Evolutionary conservation across 2,113 vertebrate genomes (phyloP).

Genomic region (Gasterosteus nipponicus): DNA sequence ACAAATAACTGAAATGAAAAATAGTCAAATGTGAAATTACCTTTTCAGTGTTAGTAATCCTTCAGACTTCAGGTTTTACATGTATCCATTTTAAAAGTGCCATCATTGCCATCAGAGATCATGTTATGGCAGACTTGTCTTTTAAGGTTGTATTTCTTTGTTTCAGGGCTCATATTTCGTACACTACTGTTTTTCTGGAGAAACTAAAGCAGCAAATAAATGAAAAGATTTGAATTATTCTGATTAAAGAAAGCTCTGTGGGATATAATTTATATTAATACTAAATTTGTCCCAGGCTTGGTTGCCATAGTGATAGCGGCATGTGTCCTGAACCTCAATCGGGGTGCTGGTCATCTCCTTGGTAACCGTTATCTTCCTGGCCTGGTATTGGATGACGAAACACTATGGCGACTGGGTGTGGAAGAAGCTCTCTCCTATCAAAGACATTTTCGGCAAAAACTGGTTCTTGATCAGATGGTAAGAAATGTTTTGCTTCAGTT

Average conservation of each 20-base stretch:
- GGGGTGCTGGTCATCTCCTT: conserved; percentile 85
- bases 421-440: conserved; percentile 66
- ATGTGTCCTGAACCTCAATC: conserved; percentile 85
- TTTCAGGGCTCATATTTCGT: neutral
- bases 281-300: conserved; percentile 77
- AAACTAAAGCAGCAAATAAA: neutral
- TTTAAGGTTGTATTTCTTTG: neutral
- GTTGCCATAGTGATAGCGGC: conserved; percentile 82
- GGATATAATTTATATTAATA: conserved; percentile 27
- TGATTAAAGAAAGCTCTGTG: neutral
- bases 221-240: neutral
- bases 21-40: neutral
- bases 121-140: neutral
- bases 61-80: neutral
- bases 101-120: neutral
- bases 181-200: neutral
- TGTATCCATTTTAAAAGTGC: neutral
- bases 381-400: conserved; percentile 85
- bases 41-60: neutral
- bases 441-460: conserved; percentile 68
- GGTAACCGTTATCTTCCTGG: conserved; percentile 80
- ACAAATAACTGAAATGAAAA: neutral
- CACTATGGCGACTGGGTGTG: conserved; percentile 79
- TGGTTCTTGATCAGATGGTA: conserved; percentile 88
- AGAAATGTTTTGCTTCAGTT: conserved; percentile 40